Evolutionary conservation across 2,113 vertebrate genomes (phyloP).

Genomic region (Rhea pennata): DNA sequence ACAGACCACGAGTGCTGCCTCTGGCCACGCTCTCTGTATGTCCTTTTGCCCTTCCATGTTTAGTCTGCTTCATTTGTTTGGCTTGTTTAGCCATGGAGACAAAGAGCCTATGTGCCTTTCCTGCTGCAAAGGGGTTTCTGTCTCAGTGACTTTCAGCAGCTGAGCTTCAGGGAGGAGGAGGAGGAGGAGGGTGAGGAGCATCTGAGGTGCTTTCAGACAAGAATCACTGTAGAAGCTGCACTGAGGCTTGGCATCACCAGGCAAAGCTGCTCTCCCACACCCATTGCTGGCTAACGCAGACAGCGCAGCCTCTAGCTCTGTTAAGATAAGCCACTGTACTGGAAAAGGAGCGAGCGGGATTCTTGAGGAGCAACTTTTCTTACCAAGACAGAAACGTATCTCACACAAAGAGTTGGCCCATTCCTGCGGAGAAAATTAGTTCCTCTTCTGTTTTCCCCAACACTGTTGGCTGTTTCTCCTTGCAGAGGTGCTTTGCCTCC

Average conservation of each 20-base stretch:
- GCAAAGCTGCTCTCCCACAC: background rate
- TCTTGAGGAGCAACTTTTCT: constrained; percentile 5
- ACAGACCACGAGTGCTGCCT: background rate
- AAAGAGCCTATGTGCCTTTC: background rate
- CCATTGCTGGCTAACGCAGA: constrained; percentile 42
- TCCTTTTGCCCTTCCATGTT: background rate
- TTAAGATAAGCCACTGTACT: constrained; percentile 21
- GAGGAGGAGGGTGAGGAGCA: background rate
- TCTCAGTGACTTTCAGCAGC: constrained; percentile 43
- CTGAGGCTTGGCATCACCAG: constrained; percentile 26
- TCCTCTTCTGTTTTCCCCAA: background rate
- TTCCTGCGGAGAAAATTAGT: background rate
- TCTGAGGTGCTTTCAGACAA: constrained; percentile 50
- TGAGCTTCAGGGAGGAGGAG: constrained; percentile 48
- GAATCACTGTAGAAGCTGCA: constrained; percentile 54
- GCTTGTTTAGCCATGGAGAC: background rate
- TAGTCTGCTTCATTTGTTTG: background rate
- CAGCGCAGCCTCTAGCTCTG: background rate
- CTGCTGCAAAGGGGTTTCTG: background rate
- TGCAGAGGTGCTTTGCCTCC: background rate
- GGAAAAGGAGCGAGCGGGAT: background rate
- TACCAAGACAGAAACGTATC: background rate
- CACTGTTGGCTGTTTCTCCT: background rate
- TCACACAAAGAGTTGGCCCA: background rate
- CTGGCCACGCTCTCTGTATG: accelerated